A percentile compares a stretch with the other conserved stretches of the same genome.
Conservation (phyloP, 2,888 invertebrate species). For the Leucozona laternaria region DNA sequence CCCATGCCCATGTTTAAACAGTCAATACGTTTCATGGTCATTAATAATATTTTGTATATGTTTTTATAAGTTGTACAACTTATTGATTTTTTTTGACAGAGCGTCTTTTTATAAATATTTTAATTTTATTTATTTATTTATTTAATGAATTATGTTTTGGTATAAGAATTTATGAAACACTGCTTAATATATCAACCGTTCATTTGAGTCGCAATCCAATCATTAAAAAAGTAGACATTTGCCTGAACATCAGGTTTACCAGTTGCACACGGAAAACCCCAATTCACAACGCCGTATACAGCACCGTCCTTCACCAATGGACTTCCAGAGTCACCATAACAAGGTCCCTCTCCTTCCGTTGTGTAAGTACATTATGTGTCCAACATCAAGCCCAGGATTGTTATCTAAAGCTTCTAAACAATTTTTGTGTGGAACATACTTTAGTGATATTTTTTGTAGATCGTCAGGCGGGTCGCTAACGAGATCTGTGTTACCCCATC, state of each 20-base stretch:
- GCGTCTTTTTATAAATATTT: no score
- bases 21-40: no score
- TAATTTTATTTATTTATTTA: no score
- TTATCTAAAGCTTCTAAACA: slow-evolving; percentile 85
- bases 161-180: background rate
- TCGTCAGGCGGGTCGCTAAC: slow-evolving; percentile 85
- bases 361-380: slow-evolving; percentile 86
- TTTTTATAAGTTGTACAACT: no score
- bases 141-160: no score
- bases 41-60: no score
- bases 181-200: slow-evolving; percentile 55
- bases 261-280: slow-evolving; percentile 82
- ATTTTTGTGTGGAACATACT: slow-evolving; percentile 85
- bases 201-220: slow-evolving; percentile 81
- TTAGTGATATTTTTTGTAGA: slow-evolving; percentile 85
- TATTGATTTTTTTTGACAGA: no score
- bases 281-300: slow-evolving; percentile 81
- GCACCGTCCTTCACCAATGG: slow-evolving; percentile 81
- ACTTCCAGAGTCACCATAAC: slow-evolving; percentile 82
- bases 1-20: no score
- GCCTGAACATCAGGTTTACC: slow-evolving; percentile 82
- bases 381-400: slow-evolving; percentile 84
- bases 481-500: slow-evolving; percentile 86
- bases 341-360: slow-evolving; percentile 85
- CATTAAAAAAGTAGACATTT: slow-evolving; percentile 80